Percentiles rank a stretch among this genome's conserved stretches.
These are phyloP conservation scores for Nemurella pictetii DNA, from an alignment of 2,888 invertebrate genomes.

Conservation along the genomic window DNA sequence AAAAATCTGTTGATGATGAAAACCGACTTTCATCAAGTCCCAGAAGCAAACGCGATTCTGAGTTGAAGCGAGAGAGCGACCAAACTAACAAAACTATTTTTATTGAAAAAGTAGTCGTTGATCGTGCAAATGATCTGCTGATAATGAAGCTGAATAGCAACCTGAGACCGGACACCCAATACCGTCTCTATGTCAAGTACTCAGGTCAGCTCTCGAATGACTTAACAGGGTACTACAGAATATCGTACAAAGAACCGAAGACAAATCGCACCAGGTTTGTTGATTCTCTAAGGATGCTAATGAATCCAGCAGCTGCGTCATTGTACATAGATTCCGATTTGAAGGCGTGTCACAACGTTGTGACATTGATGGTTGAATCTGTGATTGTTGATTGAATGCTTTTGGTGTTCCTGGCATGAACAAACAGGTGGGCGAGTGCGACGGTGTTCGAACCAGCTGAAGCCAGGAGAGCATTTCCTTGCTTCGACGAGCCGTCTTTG, in stretches of 20 bases:
- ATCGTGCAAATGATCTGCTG: conserved; percentile 2
- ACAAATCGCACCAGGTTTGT: conserved; percentile 35
- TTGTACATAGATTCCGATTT: neutral
- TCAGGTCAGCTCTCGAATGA: conserved; percentile 34
- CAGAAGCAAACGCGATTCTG: neutral
- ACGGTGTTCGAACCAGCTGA: conserved; percentile 41
- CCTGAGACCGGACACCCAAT: neutral
- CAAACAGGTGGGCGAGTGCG: conserved; percentile 40
- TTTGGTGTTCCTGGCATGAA: too few relatives aligned
- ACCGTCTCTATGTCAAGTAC: conserved; percentile 36
- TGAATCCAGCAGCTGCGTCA: neutral
- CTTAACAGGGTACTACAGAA: conserved; percentile 36
- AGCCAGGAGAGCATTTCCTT: conserved; percentile 41
- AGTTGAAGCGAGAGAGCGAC: neutral
- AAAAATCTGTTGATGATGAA: neutral
- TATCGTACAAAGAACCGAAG: conserved; percentile 31
- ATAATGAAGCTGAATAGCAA: neutral
- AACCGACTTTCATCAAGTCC: too few relatives aligned
- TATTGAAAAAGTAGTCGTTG: neutral
- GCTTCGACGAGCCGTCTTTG: conserved; percentile 41
- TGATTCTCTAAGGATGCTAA: neutral
- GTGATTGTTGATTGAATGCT: neutral
- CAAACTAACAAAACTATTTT: neutral
- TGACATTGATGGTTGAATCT: neutral
- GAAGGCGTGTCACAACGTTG: neutral